phyloP scores from a whole-genome alignment of 2,888 invertebrate species.

The Drosophila bunnanda region DNA sequence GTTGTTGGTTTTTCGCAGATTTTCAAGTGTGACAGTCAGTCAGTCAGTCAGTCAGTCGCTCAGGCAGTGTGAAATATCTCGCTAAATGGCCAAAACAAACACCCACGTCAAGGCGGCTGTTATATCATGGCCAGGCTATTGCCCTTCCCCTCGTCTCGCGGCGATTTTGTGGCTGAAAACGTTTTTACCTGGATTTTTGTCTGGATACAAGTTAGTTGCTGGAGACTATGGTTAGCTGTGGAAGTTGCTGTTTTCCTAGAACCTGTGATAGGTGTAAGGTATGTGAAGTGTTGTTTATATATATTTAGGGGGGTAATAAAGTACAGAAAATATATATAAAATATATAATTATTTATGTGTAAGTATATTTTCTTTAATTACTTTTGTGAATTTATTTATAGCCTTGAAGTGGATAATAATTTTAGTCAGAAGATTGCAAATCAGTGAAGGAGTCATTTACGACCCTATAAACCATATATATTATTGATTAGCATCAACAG shows the following conservation, averaged over 20 bases:
- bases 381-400: no score
- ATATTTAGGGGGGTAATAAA: background rate
- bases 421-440: no score
- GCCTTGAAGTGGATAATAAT: no score
- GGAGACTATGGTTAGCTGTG: background rate
- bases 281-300: background rate
- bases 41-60: constrained; percentile 38
- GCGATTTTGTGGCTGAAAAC: constrained; percentile 11
- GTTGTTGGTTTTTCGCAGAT: constrained; percentile 57
- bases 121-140: constrained; percentile 36
- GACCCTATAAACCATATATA: no score
- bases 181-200: constrained; percentile 20
- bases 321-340: background rate
- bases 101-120: constrained; percentile 59
- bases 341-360: background rate
- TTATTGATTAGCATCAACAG: no score
- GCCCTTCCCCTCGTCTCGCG: background rate
- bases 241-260: background rate
- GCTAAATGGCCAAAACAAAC: constrained; percentile 73
- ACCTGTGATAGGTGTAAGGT: background rate
- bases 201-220: background rate
- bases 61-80: constrained; percentile 69
- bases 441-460: no score
- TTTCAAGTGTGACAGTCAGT: constrained; percentile 57
- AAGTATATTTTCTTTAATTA: background rate